phyloP scores from a whole-genome alignment of 2,113 vertebrate species.

The Hyperoodon ampullatus region DNA sequence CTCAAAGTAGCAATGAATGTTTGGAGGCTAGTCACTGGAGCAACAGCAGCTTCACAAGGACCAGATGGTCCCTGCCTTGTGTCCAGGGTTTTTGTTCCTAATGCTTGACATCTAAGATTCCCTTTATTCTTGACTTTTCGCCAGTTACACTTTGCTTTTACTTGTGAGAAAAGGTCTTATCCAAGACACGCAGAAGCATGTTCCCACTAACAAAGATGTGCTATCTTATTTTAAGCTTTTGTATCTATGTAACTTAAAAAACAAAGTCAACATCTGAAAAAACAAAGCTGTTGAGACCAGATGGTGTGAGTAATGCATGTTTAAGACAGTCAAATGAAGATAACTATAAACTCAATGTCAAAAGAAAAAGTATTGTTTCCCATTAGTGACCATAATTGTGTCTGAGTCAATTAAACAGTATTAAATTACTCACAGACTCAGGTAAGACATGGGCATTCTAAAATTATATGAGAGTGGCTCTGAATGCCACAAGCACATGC shows the following conservation, averaged over 20 bases:
- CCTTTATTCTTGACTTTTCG: not conserved
- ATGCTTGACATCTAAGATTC: not conserved
- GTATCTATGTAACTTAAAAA: not conserved
- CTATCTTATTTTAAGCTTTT: not conserved
- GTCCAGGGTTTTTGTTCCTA: not conserved
- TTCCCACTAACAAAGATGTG: not conserved
- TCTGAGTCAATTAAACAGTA: conserved; percentile 6
- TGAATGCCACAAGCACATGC: fast-evolving
- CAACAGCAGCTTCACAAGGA: not conserved
- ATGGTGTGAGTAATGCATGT: not conserved
- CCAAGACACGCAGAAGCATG: not conserved
- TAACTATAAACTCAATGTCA: not conserved
- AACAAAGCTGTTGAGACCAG: not conserved
- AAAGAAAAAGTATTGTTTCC: not conserved
- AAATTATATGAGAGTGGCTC: not conserved
- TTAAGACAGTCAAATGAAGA: not conserved
- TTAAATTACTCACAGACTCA: not conserved
- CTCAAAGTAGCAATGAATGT: not conserved
- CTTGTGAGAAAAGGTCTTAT: not conserved
- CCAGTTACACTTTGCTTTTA: not conserved
- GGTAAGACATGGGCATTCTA: not conserved
- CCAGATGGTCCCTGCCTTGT: not conserved
- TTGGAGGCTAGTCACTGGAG: not conserved
- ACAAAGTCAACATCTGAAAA: not conserved
- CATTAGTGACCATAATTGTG: not conserved